Percentiles rank a stretch among this genome's conserved stretches.
Conservation (phyloP, 2,888 invertebrate genomes). For the Epinotia nisella region DNA sequence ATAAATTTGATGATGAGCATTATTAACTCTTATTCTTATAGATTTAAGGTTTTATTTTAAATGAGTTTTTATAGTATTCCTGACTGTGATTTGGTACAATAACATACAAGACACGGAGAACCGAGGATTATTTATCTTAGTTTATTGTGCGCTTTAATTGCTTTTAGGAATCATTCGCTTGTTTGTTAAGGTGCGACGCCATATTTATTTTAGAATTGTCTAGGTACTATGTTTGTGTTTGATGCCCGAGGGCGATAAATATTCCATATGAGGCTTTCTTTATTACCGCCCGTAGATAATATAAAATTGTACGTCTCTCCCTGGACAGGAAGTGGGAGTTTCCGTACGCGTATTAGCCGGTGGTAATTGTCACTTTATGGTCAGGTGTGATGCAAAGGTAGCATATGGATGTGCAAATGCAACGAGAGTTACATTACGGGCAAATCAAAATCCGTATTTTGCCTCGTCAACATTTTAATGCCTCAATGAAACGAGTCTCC, state of each 20-base stretch:
- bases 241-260: no score
- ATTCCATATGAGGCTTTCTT: no score
- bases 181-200: conserved; percentile 8
- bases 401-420: no score
- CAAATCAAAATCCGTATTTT: no score
- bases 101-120: conserved; percentile 5
- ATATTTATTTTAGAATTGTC: conserved; percentile 2
- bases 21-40: neutral
- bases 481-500: neutral
- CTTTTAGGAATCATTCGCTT: conserved; percentile 24
- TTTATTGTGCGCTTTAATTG: conserved; percentile 19
- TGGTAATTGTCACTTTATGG: no score
- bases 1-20: neutral
- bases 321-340: no score
- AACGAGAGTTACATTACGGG: no score
- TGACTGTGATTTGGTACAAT: neutral
- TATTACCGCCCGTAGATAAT: no score
- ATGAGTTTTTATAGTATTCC: neutral
- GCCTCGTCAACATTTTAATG: neutral
- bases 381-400: no score
- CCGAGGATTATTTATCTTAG: conserved; percentile 17
- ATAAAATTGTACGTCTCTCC: no score
- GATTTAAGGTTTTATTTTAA: neutral
- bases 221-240: neutral
- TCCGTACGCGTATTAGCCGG: no score